phyloP scores from a whole-genome alignment of 2,888 invertebrate species.

The Xestobium rufovillosum region DNA sequence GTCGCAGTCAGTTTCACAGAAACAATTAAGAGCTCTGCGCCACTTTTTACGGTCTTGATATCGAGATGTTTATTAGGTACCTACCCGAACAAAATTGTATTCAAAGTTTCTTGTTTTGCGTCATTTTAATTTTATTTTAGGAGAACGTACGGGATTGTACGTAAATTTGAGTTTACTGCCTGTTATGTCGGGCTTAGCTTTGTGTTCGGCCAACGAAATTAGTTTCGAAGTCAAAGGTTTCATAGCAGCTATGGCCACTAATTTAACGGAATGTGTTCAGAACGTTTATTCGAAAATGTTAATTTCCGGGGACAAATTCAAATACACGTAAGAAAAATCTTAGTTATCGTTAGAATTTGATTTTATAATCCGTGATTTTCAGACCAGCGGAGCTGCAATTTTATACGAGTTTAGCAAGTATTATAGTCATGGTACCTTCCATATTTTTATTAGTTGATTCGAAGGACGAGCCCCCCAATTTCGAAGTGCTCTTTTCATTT shows the following conservation, averaged over 20 bases:
- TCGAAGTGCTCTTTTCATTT: slow-evolving; percentile 50
- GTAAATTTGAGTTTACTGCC: slow-evolving; percentile 67
- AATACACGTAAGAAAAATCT: slow-evolving; percentile 57
- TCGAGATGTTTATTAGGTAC: slow-evolving; percentile 57
- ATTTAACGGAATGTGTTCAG: slow-evolving; percentile 70
- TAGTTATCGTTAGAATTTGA: slow-evolving; percentile 5
- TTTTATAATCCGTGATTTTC: slow-evolving; percentile 25
- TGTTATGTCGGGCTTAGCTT: slow-evolving; percentile 67
- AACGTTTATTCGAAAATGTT: slow-evolving; percentile 74
- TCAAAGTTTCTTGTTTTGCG: slow-evolving; percentile 6
- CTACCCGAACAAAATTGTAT: slow-evolving; percentile 12
- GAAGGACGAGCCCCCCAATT: slow-evolving; percentile 44
- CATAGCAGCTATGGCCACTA: slow-evolving; percentile 68
- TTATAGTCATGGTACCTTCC: slow-evolving; percentile 64
- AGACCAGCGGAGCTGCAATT: slow-evolving; percentile 74
- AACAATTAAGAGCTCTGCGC: slow-evolving; percentile 74
- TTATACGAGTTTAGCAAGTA: slow-evolving; percentile 66
- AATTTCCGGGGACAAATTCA: slow-evolving; percentile 65
- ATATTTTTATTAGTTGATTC: slow-evolving; percentile 60
- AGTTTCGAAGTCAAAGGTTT: slow-evolving; percentile 68
- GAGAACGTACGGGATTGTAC: slow-evolving; percentile 58
- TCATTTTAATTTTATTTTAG: slow-evolving; percentile 34
- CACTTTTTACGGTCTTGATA: slow-evolving; percentile 69
- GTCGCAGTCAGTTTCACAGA: slow-evolving; percentile 76
- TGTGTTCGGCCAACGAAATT: slow-evolving; percentile 70